Conservation (phyloP, 2,113 vertebrate genomes). For the Campylomormyrus tamandua region DNA sequence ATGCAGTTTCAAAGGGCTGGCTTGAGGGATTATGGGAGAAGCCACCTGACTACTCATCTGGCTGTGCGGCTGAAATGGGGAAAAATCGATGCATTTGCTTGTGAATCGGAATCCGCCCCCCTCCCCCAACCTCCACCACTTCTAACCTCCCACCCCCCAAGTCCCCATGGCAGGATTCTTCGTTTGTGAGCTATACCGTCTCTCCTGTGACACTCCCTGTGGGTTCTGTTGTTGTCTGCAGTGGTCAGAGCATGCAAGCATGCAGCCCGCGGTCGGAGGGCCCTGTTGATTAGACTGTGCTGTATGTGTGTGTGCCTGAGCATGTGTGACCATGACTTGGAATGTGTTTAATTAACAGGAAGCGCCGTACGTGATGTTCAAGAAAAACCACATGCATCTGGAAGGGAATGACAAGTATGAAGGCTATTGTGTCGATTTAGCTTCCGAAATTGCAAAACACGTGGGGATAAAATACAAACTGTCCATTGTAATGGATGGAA, state of each 20-base stretch:
- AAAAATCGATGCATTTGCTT: slow-evolving; percentile 13
- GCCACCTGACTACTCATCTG: not conserved
- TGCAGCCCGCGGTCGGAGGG: not conserved
- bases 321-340: slow-evolving; percentile 61
- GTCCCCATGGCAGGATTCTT: not conserved
- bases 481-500: slow-evolving; percentile 96
- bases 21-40: not conserved
- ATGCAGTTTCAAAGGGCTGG: not conserved
- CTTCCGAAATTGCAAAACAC: slow-evolving; percentile 99
- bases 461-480: slow-evolving; percentile 99
- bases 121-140: not conserved
- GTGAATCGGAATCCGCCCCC: not conserved
- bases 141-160: not conserved
- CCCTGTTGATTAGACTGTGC: not conserved
- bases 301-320: slow-evolving; percentile 38
- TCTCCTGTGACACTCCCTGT: not conserved
- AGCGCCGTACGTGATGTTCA: slow-evolving; percentile 99
- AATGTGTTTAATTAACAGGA: slow-evolving; percentile 84
- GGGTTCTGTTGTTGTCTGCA: slow-evolving; percentile 5
- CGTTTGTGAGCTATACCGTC: not conserved
- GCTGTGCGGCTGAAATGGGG: slow-evolving; percentile 12
- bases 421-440: slow-evolving; percentile 99
- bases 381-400: slow-evolving; percentile 96
- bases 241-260: slow-evolving; percentile 20
- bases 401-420: slow-evolving; percentile 99